Evolutionary conservation across 1,140 invertebrate genomes (phyloP), one percentile per base, ranked within the genome.

Genomic region (Philotrypesis tridentata): DNA sequence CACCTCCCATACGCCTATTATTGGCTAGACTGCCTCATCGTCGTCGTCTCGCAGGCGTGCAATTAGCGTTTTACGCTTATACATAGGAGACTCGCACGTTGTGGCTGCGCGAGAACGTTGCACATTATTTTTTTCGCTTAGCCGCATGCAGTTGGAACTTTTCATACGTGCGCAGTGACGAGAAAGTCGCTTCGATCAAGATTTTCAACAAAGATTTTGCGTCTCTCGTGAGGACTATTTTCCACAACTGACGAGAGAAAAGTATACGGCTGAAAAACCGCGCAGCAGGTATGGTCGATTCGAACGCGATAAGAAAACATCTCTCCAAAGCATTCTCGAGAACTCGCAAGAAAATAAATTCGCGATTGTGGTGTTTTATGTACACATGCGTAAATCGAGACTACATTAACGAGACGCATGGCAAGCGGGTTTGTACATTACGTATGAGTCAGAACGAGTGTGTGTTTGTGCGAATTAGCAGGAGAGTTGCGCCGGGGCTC

Each of bases 61-160:
- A 79, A 79, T 79, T 79, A 79, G 33, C 40, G 63, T 60, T 79
- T 60, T 71, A 55, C 21, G 25, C 33, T 27, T 60, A n/a, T n/a
- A n/a, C n/a, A n/a, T n/a, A n/a, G n/a, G n/a, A 61, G 31, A 61
- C n/a, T 27, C 37, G 48, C 37, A 27, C 31, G 65, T 25, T 25
- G 9, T 25, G n/a, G 25, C 25, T 25, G 8, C 12, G 48, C 48
- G 33, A 43, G 33, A 61, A 77, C 61, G 61, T 17, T 43, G 23
- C n/a, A 5, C 12, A 4, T 72, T n/a, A n/a, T 33, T 61, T 72
- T 21, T 12, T 63, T 0, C 21, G 21, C n/a, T n/a, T n/a, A n/a
- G 21, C 25, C 29, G 25, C n/a, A 67, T 61, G n/a, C 48, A 9
- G 9, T 17, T 5, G 48, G 48, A 29, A 37, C 67, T 25, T 71